These are phyloP conservation scores for Odontamblyopus lacepedii DNA, from an alignment of 2,797 vertebrate species.

Conservation along the genomic window DNA sequence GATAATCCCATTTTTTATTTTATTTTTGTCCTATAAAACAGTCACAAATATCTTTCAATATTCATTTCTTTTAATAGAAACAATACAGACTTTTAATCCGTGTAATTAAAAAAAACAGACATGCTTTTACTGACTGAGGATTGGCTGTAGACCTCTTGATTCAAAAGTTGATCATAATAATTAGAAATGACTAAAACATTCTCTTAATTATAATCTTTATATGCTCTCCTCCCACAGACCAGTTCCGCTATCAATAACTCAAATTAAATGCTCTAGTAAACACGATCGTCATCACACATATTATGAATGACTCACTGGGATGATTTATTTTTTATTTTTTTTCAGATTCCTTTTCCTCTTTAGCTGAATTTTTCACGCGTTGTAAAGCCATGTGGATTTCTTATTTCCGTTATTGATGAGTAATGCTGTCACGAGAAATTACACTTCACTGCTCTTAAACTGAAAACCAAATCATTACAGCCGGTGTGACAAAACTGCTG, in stretches of 20 bases:
- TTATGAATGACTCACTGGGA: constrained; percentile 59
- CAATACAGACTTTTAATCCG: too few species aligned
- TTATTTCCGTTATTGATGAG: neutral
- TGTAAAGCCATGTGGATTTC: neutral
- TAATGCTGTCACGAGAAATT: neutral
- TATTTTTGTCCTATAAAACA: too few species aligned
- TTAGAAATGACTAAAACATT: too few species aligned
- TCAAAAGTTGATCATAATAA: too few species aligned
- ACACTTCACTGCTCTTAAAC: neutral
- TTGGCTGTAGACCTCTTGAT: too few species aligned
- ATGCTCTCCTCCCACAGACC: constrained; percentile 33
- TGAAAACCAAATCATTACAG: constrained; percentile 34
- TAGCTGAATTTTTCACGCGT: neutral
- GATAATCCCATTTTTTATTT: too few species aligned
- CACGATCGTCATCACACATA: neutral
- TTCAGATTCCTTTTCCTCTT: constrained; percentile 27
- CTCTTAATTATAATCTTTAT: neutral
- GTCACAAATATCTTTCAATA: too few species aligned
- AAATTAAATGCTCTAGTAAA: neutral
- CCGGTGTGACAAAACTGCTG: constrained; percentile 19
- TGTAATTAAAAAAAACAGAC: too few species aligned
- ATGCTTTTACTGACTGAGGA: too few species aligned
- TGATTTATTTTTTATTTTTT: constrained; percentile 40
- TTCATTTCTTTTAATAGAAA: too few species aligned
- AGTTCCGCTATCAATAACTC: constrained; percentile 31